Evolutionary conservation across 2,888 invertebrate species (phyloP).

Genomic region (Atherix ibis): DNA sequence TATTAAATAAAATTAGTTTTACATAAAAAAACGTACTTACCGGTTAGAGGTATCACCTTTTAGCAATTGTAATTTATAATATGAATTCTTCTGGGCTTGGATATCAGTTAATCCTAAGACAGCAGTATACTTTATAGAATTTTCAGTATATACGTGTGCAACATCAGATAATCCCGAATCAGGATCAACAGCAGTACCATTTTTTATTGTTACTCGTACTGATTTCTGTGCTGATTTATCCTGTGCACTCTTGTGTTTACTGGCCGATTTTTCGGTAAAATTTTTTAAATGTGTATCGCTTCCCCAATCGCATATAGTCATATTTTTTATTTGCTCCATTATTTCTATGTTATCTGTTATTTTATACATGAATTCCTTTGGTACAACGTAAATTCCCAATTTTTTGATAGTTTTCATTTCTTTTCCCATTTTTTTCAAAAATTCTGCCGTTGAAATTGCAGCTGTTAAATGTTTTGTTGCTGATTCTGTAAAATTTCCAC

Average conservation of each 20-base stretch:
- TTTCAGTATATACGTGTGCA: constrained; percentile 59
- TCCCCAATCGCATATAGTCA: not conserved
- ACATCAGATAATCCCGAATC: constrained; percentile 62
- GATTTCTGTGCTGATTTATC: constrained; percentile 41
- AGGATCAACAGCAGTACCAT: constrained; percentile 85
- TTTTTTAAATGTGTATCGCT: not conserved
- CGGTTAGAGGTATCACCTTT: constrained; percentile 65
- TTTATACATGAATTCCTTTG: not conserved
- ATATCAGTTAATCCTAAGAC: constrained; percentile 78
- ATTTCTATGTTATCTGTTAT: not conserved
- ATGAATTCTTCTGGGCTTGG: constrained; percentile 77
- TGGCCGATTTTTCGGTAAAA: not conserved
- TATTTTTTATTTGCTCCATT: not conserved
- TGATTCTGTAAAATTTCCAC: no score
- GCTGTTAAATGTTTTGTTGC: no score
- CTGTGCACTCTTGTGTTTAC: constrained; percentile 44
- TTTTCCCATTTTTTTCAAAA: not conserved
- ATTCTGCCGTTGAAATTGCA: not conserved
- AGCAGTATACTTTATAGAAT: constrained; percentile 51
- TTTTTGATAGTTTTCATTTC: not conserved
- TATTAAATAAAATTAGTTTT: no score
- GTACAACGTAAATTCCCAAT: not conserved
- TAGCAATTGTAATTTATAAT: constrained; percentile 84
- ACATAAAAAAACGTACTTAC: no score
- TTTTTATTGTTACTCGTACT: constrained; percentile 54